Percentiles rank a stretch among this genome's conserved stretches.
Evolutionary conservation across 2,113 vertebrate species (phyloP).

Genomic region (Microcebus ravelobensis): DNA sequence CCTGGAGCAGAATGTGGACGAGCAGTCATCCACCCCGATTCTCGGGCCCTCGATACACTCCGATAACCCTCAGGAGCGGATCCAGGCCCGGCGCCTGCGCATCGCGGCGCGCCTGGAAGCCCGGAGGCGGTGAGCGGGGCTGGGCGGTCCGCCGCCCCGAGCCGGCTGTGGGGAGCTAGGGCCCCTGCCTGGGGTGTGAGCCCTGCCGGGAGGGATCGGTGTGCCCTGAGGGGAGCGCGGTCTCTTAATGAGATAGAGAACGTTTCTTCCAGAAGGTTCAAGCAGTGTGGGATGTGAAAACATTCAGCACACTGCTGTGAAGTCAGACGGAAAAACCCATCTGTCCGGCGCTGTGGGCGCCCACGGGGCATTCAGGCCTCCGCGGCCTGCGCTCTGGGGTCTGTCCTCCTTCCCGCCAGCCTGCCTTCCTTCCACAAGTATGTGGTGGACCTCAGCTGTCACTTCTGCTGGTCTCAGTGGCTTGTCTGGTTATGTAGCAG

Average conservation of each 20-base stretch:
- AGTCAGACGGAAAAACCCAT: neutral
- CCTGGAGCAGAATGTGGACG: neutral
- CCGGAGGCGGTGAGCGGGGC: constrained; percentile 81
- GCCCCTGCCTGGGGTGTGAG: neutral
- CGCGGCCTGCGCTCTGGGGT: neutral
- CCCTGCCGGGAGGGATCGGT: neutral
- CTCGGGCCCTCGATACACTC: constrained; percentile 58
- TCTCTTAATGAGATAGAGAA: neutral
- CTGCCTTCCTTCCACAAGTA: neutral
- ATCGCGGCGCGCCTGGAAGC: constrained; percentile 81
- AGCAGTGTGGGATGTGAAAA: neutral
- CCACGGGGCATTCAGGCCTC: neutral
- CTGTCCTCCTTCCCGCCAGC: neutral
- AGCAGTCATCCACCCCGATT: neutral
- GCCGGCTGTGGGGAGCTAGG: neutral
- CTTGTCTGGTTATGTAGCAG: neutral
- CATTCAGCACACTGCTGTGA: neutral
- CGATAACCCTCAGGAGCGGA: constrained; percentile 83
- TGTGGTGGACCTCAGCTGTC: neutral
- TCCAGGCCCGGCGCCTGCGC: constrained; percentile 85
- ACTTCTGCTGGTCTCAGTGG: neutral
- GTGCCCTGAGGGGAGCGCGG: neutral
- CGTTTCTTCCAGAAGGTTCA: neutral
- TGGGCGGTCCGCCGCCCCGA: neutral
- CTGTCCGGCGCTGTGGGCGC: neutral